These are phyloP conservation scores for Palythoa grandiflora DNA, from an alignment of 92 coral and sea anemone genomes.

Conservation along the genomic window DNA sequence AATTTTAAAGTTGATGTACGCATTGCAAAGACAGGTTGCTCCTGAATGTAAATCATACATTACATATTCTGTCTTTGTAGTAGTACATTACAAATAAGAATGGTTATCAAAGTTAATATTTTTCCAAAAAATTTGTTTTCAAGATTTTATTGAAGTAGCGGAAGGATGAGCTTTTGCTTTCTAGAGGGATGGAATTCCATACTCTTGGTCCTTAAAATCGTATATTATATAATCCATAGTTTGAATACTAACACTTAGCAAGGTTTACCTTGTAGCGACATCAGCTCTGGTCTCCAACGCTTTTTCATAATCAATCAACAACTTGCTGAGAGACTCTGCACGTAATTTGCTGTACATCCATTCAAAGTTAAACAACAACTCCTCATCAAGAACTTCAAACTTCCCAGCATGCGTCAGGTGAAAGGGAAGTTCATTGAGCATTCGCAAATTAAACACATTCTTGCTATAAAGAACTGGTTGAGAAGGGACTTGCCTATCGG, in stretches of 20 bases:
- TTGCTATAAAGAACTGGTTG: slow-evolving; percentile 86
- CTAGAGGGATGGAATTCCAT: no score
- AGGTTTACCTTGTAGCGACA: slow-evolving; percentile 66
- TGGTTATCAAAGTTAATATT: no score
- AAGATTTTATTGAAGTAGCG: no score
- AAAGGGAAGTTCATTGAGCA: slow-evolving; percentile 81
- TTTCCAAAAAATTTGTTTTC: no score
- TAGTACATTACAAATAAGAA: no score
- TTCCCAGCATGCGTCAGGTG: slow-evolving; percentile 71
- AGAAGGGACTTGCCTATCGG: slow-evolving; percentile 82
- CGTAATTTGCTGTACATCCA: slow-evolving; percentile 77
- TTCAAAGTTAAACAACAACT: slow-evolving; percentile 82
- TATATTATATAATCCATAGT: no score
- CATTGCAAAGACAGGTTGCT: no score
- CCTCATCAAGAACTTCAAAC: slow-evolving; percentile 53
- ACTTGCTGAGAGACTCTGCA: slow-evolving; percentile 77
- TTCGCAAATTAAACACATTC: slow-evolving; percentile 79
- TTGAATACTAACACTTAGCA: neutral
- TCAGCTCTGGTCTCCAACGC: slow-evolving; percentile 70
- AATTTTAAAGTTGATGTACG: no score
- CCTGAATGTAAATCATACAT: no score
- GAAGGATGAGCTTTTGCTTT: no score
- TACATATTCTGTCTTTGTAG: no score
- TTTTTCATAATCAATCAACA: slow-evolving; percentile 70
- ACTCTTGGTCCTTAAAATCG: no score